Evolutionary conservation across 2,797 vertebrate species (phyloP), one percentile per base, ranked within the genome.

Genomic region (Mionectes olivaceus): DNA sequence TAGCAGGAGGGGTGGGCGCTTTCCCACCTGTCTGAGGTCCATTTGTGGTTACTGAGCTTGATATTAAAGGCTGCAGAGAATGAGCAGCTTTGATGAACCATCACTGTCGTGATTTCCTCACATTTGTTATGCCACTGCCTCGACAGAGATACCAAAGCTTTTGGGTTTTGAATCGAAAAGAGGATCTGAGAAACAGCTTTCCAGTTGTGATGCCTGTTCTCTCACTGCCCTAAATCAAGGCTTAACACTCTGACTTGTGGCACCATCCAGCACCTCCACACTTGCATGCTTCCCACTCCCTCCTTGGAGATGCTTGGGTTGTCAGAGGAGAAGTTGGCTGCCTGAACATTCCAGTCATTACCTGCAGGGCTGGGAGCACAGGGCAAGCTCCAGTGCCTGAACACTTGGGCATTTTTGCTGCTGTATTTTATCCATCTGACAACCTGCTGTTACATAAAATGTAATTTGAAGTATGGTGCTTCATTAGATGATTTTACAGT

Each of bases 401-500:
- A 70, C 43, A 70, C 49, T 30, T 59, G 23, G 46, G 21, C 44
- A 35, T 85, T 90, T 79, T 92, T 78, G 16, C 74, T 90, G 70
- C 64, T 10, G 1, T 79, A 14, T 86, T 92, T 87, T 87, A 73
- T 69, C 53, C 23, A 24, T 81, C 50, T 1, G 11, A 68, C 50
- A 91, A 85, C 55, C 61, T 84, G 60, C 67, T 80, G 59, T 83
- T 79, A 61, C 24, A 61, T 73, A 77, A 79, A 94, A 83, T 74
- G 30, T 46, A 65, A 52, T 89, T 82, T n/a, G 57, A 87, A 80
- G 47, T 82, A 49, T 35, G 56, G 47, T 79, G 32, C 67, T 94
- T 95, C 70, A 80, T 93, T 87, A 86, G 79, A 74, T 73, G 75
- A 56, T 91, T 95, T 87, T 87, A 55, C 56, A 80, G 59, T 63